phyloP scores from a whole-genome alignment of 2,888 invertebrate genomes.

The Rhagonycha lutea region DNA sequence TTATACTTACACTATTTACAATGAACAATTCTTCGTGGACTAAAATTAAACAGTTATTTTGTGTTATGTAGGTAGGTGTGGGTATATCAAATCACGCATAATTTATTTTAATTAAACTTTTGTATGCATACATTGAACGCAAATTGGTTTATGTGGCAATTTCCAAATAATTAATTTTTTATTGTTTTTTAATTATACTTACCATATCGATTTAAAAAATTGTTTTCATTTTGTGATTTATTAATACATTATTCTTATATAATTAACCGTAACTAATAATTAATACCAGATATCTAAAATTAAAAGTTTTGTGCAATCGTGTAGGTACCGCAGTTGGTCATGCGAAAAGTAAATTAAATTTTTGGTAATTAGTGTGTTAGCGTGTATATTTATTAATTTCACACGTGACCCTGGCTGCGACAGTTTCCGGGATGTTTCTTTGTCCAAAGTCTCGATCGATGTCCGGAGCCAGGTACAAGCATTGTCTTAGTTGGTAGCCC shows the following conservation, averaged over 20 bases:
- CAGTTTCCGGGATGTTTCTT: constrained; percentile 47
- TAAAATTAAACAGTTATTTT: neutral
- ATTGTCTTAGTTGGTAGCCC: constrained; percentile 40
- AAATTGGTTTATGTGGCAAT: neutral
- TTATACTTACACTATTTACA: neutral
- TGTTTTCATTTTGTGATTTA: neutral
- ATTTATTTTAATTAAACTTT: neutral
- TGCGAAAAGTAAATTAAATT: constrained; percentile 51
- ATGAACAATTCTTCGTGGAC: neutral
- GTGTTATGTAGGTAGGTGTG: neutral
- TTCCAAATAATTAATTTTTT: neutral
- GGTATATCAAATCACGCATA: neutral
- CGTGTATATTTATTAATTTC: constrained; percentile 54
- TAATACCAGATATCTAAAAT: neutral
- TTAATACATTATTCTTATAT: neutral
- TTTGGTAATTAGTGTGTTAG: constrained; percentile 50
- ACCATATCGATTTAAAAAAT: neutral
- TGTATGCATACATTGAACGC: neutral
- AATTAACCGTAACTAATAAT: neutral
- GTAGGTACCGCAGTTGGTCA: constrained; percentile 9
- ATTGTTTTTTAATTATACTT: neutral
- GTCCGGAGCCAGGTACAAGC: constrained; percentile 44
- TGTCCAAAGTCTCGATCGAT: constrained; percentile 39
- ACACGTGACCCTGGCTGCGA: constrained; percentile 49
- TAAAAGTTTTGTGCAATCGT: neutral